phyloP scores from a whole-genome alignment of 2,797 vertebrate genomes.

The Lepilemur ruficaudatus region DNA sequence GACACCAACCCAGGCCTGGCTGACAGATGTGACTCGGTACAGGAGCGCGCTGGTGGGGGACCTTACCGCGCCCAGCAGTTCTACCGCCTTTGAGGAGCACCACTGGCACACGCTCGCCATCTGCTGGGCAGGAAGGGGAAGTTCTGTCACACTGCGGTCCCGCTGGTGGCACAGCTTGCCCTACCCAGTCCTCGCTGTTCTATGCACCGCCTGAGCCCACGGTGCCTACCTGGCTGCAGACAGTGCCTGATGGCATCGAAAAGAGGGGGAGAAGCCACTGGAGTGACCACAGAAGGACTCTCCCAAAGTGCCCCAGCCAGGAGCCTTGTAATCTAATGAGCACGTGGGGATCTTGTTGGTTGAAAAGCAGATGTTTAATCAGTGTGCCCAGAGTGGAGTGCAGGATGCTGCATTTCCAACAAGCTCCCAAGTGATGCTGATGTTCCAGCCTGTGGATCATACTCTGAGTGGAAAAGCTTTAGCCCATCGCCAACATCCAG shows the following conservation, averaged over 20 bases:
- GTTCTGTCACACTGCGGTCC: neutral
- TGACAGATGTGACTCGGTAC: neutral
- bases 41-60: rapidly evolving
- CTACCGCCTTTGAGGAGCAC: conserved; percentile 89
- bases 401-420: neutral
- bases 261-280: neutral
- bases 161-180: rapidly evolving
- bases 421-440: neutral
- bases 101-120: conserved; percentile 91
- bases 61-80: conserved; percentile 86
- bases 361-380: neutral
- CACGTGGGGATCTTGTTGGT: neutral
- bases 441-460: neutral
- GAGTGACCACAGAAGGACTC: neutral
- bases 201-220: neutral
- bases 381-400: too few relatives aligned
- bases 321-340: neutral
- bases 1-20: neutral
- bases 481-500: neutral
- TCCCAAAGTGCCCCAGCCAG: neutral
- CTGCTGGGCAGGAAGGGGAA: conserved; percentile 81
- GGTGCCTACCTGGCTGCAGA: neutral
- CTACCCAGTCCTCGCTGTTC: rapidly evolving
- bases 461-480: neutral
- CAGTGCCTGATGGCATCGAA: neutral